Base-by-base conservation (phyloP, 2,888 invertebrate genomes). In the Dromius quadrimaculatus region DNA sequence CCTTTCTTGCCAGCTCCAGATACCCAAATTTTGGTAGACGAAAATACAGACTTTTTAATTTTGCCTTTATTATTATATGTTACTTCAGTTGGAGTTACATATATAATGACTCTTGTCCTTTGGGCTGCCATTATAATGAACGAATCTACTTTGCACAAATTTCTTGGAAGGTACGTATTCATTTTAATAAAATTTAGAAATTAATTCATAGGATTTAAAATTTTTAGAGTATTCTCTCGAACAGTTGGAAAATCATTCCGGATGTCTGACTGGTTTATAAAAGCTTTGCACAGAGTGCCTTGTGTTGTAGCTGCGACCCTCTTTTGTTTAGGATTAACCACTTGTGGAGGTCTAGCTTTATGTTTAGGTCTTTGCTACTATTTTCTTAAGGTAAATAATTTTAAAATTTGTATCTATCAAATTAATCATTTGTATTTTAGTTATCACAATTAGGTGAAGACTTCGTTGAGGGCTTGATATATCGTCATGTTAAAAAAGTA, bases 371-470 rank as follows among this genome's bases (percentile, higher is more conserved):
- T 87, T 2, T 83, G 87, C 0, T 89, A 91, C 78, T 92, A 92
- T 79, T 89, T 90, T 41, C 84, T 91, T 72, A 86, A 90, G 86
- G 91, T 91, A 65, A 34, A 22, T 6, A 71, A 75, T 79, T 38
- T 77, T 79, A 69, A 71, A 80, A 23, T 78, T 79, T 73, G 79
- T 79, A 75, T 77, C 34, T 86, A 22, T 54, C 8, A 15, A 41
- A 19, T 41, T 3, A 28, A 28, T 54, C 17, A 28, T 6, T 2
- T 1, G 9, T 11, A 8, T 50, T 50, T 28, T 82, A 91, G 88
- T 80, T 93, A 9, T 90, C 90, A 2, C 89, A 88, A 82, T 88
- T 90, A 87, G 92, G 90, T 54, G 91, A 92, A 81, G 90, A 91
- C 77, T 90, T 89, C 77, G 82, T 92, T 57, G 91, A 92, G 80